Conservation (phyloP, 2,797 vertebrate species). For the Garrulus glandarius region DNA sequence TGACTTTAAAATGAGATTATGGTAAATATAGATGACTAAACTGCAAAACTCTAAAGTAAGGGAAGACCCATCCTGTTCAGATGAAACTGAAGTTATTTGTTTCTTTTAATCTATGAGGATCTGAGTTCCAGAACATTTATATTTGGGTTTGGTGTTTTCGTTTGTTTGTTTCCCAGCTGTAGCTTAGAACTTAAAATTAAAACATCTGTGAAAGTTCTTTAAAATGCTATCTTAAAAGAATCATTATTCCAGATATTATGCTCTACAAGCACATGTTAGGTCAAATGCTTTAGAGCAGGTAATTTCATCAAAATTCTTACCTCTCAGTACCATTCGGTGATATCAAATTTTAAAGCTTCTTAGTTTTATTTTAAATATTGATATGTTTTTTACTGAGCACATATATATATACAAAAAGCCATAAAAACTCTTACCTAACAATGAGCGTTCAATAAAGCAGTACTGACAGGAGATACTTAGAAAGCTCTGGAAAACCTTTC, state of each 20-base stretch:
- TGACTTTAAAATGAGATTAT: not conserved
- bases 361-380: not conserved
- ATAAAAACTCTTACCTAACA: not conserved
- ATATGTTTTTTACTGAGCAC: not conserved
- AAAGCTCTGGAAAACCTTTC: not conserved
- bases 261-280: not conserved
- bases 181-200: not conserved
- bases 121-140: not conserved
- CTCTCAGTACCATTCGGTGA: not conserved
- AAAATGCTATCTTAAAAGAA: not conserved
- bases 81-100: not conserved
- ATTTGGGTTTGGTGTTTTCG: not conserved
- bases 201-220: not conserved
- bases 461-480: not conserved
- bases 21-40: not conserved
- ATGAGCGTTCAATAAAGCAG: not conserved
- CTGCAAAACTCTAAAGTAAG: not conserved
- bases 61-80: not conserved
- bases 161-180: not conserved
- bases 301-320: not conserved
- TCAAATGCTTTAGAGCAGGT: not conserved
- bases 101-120: not conserved
- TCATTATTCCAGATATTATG: not conserved
- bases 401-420: not conserved
- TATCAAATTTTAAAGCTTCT: not conserved